Base-by-base conservation (phyloP, 2,797 vertebrate genomes). In the Austrolebias charrua region DNA sequence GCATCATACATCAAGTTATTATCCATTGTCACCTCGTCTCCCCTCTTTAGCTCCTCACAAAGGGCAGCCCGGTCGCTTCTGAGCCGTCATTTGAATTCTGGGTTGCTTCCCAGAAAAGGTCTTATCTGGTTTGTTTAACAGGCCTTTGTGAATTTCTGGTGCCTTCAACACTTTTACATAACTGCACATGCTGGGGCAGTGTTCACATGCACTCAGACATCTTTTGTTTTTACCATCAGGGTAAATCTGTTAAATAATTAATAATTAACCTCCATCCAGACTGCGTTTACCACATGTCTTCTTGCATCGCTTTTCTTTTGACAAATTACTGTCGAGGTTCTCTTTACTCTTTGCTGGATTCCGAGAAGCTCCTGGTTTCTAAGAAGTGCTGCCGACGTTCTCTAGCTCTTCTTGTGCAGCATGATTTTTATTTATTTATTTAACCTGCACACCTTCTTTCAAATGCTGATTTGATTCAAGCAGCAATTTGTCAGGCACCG, bases 1-100 rank as follows among this genome's bases (percentile, higher is more conserved):
- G 59, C 65, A 1, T 79, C 80, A 69, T 83, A 82, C 75, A 82
- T 88, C 80, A 85, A 66, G 52, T 80, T 82, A 80, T 84, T 82
- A 81, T 77, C 81, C 69, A 46, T 63, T 74, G 79, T 83, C 83
- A 80, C 52, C 79, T 65, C 58, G 55, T 60, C 56, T 69, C 54
- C n/a, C 65, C 62, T 77, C 60, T 82, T 81, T 55, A 73, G 77
- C 78, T 73, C 42, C 52, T 71, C 35, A 58, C 70, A 87, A 85
- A 86, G 83, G 78, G 54, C 71, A 73, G 66, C 19, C 38, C 11
- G 19, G 66, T 67, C 49, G 1, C 70, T 78, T 77, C 71, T 6
- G 2, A 70, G 80, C 35, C 69, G 56, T 75, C 69, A 54, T 79
- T 80, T 71, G 29, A 81, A 80, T 73, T 76, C 63, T 47, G 48